Evolutionary conservation across 2,797 vertebrate genomes (phyloP), one percentile per base, ranked within the genome.

Genomic region (Cottoperca gobio): DNA sequence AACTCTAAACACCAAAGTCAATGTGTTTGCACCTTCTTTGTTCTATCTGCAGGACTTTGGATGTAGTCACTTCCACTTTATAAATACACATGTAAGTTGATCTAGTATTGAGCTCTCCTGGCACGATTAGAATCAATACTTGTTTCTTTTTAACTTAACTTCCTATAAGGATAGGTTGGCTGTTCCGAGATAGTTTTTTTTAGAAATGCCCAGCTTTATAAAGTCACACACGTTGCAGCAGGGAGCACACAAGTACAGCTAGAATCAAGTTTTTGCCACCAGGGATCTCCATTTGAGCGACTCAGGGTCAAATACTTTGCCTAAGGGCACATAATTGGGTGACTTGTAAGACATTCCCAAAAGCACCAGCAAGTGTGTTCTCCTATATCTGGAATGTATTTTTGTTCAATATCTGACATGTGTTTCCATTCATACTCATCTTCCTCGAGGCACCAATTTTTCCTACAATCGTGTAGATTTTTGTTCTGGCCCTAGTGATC

Each of bases 401-500:
- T n/a, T 37, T 42, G 24, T 55, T 54, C 50, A 71, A 65, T 67
- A 75, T 82, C 62, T 70, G 62, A 50, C 40, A 60, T 55, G 70
- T 62, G 14, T 73, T 78, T 74, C 67, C 23, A 71, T 78, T 82
- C 21, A 57, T 35, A 9, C 26, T 33, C 24, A 58, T 78, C 67
- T 52, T 84, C 55, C 49, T 72, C 3, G 17, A 66, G 50, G 76
- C 76, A 57, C 13, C 55, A 70, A 37, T 63, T 83, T 86, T 69
- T 59, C 40, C 45, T 33, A 49, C 59, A 54, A 21, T 74, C 2
- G 21, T 81, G 63, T 58, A 55, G 64, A 88, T 63, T 89, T n/a
- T 83, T 81, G 65, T 81, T 73, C 46, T 61, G 70, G 73, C 81
- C 77, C 37, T 53, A 16, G 70, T 64, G 66, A 79, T 86, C 81